Evolutionary conservation across 2,113 vertebrate genomes (phyloP).

Genomic region (Corydoras maculifer): DNA sequence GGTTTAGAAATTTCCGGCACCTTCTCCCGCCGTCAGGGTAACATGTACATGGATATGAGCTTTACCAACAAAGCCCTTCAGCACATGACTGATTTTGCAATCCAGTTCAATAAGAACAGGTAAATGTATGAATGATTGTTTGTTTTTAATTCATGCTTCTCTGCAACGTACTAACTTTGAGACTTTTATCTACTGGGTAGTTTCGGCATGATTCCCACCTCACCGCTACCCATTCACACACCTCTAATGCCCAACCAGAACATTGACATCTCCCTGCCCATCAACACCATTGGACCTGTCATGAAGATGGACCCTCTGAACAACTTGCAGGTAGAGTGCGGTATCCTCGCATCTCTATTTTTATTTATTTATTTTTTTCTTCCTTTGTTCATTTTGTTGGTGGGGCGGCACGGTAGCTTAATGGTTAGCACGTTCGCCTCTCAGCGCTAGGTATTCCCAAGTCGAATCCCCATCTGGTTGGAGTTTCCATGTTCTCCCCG

Average conservation of each 20-base stretch:
- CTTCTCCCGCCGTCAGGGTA: conserved; percentile 90
- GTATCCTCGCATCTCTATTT: neutral
- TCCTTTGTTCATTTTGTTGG: neutral
- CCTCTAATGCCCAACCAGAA: conserved; percentile 97
- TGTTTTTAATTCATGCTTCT: neutral
- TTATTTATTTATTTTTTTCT: neutral
- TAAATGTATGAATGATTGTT: conserved; percentile 48
- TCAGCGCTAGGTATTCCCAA: too few species aligned
- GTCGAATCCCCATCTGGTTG: too few species aligned
- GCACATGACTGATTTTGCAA: conserved; percentile 96
- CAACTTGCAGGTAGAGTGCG: conserved; percentile 82
- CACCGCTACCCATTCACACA: conserved; percentile 85
- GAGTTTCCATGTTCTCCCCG: too few species aligned
- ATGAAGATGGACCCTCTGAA: conserved; percentile 99
- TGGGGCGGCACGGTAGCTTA: too few species aligned
- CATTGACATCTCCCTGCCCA: conserved; percentile 88
- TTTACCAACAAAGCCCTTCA: conserved; percentile 98
- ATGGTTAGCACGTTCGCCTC: too few species aligned
- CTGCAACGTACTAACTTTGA: neutral
- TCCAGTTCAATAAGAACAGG: conserved; percentile 99
- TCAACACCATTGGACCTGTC: conserved; percentile 94
- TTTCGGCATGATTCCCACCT: conserved; percentile 93
- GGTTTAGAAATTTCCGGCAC: conserved; percentile 94
- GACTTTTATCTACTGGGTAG: conserved; percentile 50
- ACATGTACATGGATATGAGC: conserved; percentile 98